Conservation (phyloP, 2,113 vertebrate genomes). For the Rhynchomys soricoides region DNA sequence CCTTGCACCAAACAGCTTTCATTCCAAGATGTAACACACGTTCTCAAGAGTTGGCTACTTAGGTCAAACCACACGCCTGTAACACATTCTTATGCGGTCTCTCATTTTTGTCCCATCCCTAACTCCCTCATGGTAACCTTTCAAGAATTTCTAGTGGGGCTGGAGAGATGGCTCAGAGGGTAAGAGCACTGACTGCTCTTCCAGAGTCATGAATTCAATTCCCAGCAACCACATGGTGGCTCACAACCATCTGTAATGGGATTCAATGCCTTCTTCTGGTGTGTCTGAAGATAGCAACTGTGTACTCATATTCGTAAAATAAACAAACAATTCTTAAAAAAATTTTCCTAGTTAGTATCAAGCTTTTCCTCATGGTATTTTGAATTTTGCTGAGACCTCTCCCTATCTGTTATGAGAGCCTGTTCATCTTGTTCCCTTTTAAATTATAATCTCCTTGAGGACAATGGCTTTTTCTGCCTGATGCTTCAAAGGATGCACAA, state of each 20-base stretch:
- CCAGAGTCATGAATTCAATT: too few species aligned
- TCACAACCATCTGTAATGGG: too few species aligned
- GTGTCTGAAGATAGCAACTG: too few species aligned
- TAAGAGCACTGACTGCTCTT: too few species aligned
- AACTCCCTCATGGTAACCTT: background rate
- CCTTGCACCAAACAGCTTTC: background rate
- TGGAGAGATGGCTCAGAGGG: too few species aligned
- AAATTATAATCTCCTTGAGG: background rate
- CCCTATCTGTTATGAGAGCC: background rate
- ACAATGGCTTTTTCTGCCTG: background rate
- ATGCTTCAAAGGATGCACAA: background rate
- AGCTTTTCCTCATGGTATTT: background rate
- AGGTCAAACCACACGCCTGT: background rate
- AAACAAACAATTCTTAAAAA: too few species aligned
- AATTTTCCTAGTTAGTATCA: background rate
- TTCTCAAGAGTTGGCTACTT: background rate
- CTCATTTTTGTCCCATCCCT: background rate
- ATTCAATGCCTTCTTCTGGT: too few species aligned
- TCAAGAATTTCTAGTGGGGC: background rate
- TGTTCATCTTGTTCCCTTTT: background rate
- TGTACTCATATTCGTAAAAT: too few species aligned
- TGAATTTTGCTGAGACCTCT: background rate
- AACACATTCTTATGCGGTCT: background rate
- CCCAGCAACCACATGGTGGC: too few species aligned
- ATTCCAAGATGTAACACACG: background rate